Conservation (phyloP, 2,888 invertebrate species). For the Machimus rusticus region DNA sequence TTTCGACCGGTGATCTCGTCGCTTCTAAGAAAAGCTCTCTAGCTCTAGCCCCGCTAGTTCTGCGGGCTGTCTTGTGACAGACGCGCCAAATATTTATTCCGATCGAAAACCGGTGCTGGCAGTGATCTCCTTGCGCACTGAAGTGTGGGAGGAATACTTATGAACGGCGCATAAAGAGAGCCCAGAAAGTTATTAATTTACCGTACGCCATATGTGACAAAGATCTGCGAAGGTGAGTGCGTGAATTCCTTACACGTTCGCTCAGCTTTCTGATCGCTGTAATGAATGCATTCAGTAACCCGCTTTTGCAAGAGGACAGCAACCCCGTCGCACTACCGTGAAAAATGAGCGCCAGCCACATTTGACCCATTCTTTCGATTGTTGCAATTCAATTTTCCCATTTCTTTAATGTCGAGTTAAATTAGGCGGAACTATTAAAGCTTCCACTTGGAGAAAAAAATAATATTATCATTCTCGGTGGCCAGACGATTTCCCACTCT, state of each 20-base stretch:
- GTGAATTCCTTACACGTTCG: background rate
- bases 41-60: background rate
- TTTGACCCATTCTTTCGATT: background rate
- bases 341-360: background rate
- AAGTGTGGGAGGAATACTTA: conserved; percentile 21
- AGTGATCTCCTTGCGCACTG: conserved; percentile 31
- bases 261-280: background rate
- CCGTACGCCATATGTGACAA: conserved; percentile 13
- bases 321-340: background rate
- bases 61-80: background rate
- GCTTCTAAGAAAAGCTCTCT: background rate
- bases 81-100: background rate
- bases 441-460: background rate
- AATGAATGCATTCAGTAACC: conserved; percentile 7
- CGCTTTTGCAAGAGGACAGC: background rate
- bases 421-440: background rate
- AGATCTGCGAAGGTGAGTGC: background rate
- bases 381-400: background rate
- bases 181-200: conserved; percentile 22
- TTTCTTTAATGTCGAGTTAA: background rate
- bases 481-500: no score
- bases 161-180: background rate
- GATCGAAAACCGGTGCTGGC: background rate
- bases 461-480: no score
- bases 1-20: background rate